Evolutionary conservation across 2,888 invertebrate species (phyloP).

Genomic region (Helobdella robusta): DNA sequence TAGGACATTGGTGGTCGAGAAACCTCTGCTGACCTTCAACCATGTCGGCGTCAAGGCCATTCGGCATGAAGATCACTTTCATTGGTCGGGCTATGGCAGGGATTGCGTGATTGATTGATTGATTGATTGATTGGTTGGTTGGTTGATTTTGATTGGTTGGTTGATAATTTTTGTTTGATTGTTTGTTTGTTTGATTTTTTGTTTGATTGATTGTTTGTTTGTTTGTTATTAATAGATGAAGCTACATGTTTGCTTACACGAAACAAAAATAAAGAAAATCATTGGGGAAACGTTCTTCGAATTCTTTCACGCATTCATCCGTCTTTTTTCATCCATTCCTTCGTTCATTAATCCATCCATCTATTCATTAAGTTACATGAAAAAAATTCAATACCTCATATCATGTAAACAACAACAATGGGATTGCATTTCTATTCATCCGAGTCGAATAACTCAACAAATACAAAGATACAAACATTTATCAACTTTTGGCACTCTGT

Average conservation of each 20-base stretch:
- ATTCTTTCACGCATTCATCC: not conserved
- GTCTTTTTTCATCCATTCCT: not conserved
- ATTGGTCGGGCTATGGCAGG: not conserved
- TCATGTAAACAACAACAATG: no score
- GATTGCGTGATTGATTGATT: not conserved
- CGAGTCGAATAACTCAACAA: no score
- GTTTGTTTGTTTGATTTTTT: not conserved
- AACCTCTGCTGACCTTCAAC: conserved; percentile 22
- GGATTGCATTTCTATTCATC: no score
- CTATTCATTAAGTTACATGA: not conserved
- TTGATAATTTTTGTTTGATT: not conserved
- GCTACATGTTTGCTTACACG: no score
- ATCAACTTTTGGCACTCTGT: no score
- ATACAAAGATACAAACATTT: no score
- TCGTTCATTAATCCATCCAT: conserved; percentile 1
- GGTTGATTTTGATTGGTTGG: no score
- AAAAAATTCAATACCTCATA: no score
- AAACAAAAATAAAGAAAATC: no score
- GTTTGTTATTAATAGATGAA: no score
- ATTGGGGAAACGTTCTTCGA: no score
- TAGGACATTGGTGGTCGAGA: conserved; percentile 26
- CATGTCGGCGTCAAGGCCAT: conserved; percentile 16
- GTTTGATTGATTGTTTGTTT: not conserved
- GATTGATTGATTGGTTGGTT: not conserved
- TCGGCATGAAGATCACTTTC: conserved; percentile 21